Conservation (phyloP, 2,113 vertebrate species). For the Daubentonia madagascariensis region DNA sequence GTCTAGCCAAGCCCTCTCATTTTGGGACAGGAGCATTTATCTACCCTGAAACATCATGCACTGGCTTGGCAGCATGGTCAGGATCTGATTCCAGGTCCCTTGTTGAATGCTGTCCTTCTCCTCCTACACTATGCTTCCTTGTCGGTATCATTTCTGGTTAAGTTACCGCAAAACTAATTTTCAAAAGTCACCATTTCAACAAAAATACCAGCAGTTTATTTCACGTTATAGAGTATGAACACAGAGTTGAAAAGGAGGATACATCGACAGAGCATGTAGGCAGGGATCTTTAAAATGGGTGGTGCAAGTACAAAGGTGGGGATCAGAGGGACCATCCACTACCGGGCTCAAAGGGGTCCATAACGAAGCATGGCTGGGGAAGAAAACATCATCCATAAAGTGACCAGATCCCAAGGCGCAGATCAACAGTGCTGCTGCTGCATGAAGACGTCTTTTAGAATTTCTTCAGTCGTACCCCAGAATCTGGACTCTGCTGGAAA, state of each 20-base stretch:
- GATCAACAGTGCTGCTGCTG: not conserved
- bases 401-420: not conserved
- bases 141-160: not conserved
- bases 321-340: not conserved
- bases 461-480: not conserved
- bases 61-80: not conserved
- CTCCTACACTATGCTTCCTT: not conserved
- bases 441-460: not conserved
- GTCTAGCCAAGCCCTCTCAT: not conserved
- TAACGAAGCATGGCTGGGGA: not conserved
- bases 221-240: not conserved
- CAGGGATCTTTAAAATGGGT: not conserved
- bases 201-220: not conserved
- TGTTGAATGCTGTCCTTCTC: not conserved
- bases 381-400: not conserved
- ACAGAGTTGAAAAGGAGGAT: not conserved
- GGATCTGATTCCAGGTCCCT: not conserved
- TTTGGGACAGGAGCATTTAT: not conserved
- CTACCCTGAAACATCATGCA: not conserved
- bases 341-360: not conserved
- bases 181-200: not conserved
- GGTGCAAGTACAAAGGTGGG: not conserved
- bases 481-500: not conserved
- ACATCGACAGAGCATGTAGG: not conserved
- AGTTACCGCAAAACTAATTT: not conserved